These are phyloP conservation scores for Taenioides sp. DNA, from an alignment of 2,797 vertebrate genomes.

Conservation along the genomic window DNA sequence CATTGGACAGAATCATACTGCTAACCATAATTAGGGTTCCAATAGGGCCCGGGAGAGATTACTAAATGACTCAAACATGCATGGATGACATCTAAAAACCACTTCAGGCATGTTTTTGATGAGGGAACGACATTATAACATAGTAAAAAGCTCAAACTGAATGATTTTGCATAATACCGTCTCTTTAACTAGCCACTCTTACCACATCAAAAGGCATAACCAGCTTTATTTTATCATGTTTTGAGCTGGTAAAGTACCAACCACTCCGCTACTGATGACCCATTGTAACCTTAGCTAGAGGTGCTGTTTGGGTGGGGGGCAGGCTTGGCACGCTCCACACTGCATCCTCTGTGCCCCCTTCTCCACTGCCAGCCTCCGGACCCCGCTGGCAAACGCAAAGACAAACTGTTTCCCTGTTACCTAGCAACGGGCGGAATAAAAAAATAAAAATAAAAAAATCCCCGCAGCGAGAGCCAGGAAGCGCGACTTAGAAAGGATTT, in stretches of 20 bases:
- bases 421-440: slow-evolving; percentile 68
- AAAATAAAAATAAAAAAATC: slow-evolving; percentile 35
- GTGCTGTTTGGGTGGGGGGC: not conserved
- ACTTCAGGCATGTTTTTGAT: no score
- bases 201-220: not conserved
- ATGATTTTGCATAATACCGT: no score
- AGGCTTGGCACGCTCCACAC: slow-evolving; percentile 68
- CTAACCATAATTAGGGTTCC: no score
- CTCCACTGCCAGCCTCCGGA: slow-evolving; percentile 61
- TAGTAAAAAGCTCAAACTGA: no score
- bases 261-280: not conserved
- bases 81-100: no score
- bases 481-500: slow-evolving; percentile 36
- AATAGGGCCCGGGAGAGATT: no score
- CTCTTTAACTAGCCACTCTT: no score
- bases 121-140: no score
- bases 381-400: slow-evolving; percentile 45
- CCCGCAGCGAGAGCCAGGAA: not conserved
- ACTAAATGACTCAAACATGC: no score
- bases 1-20: no score
- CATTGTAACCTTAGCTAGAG: not conserved
- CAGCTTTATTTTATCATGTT: not conserved
- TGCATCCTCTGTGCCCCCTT: slow-evolving; percentile 60
- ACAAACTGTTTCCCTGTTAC: slow-evolving; percentile 72
- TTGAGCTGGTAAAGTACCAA: not conserved